Evolutionary conservation across 2,797 vertebrate genomes (phyloP).

Genomic region (Dallia pectoralis): DNA sequence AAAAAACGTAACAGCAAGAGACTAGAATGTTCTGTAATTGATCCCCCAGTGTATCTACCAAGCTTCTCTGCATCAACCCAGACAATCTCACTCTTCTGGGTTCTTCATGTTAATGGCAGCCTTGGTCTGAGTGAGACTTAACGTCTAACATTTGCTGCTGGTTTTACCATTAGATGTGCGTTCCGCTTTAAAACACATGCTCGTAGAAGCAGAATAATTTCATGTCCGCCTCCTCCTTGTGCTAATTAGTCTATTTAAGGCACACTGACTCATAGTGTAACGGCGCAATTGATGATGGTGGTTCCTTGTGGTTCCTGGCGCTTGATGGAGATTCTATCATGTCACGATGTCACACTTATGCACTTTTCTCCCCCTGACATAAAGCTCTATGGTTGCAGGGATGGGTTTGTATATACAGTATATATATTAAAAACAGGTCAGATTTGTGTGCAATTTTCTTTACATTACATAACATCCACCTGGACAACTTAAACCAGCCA

Average conservation of each 20-base stretch:
- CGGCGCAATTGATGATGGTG: slow-evolving; percentile 50
- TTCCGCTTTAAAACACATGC: slow-evolving; percentile 67
- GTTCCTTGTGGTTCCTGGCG: slow-evolving; percentile 56
- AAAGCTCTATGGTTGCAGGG: neutral
- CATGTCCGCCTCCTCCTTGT: slow-evolving; percentile 61
- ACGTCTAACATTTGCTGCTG: slow-evolving; percentile 66
- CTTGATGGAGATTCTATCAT: slow-evolving; percentile 63
- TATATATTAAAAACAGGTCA: neutral
- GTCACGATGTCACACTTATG: slow-evolving; percentile 19
- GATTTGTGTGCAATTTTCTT: neutral
- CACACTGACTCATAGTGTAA: slow-evolving; percentile 29
- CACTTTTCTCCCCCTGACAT: no score
- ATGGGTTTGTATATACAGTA: no score
- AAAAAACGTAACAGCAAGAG: slow-evolving; percentile 15
- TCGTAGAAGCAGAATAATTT: slow-evolving; percentile 71
- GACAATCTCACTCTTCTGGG: slow-evolving; percentile 56
- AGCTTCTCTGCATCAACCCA: slow-evolving; percentile 60
- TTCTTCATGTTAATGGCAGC: slow-evolving; percentile 60
- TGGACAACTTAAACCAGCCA: neutral
- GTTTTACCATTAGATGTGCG: slow-evolving; percentile 72
- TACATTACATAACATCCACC: neutral
- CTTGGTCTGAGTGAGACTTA: slow-evolving; percentile 62
- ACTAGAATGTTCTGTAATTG: slow-evolving; percentile 52
- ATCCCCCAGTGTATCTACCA: slow-evolving; percentile 46
- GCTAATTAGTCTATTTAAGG: slow-evolving; percentile 70